Percentiles rank a stretch among this genome's conserved stretches.
Conservation (phyloP, 2,888 invertebrate species). For the Drosophila kuntzei region DNA sequence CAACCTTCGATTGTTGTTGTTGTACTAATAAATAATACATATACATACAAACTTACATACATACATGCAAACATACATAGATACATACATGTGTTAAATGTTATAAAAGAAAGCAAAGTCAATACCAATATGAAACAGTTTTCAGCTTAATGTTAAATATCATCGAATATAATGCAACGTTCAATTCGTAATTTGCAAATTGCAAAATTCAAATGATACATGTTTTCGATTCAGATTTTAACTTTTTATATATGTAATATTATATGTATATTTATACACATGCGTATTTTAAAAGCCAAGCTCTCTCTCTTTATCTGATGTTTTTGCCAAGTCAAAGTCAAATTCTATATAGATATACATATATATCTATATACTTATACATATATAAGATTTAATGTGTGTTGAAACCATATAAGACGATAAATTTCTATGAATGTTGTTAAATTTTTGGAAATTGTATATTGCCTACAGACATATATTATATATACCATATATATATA, state of each 20-base stretch:
- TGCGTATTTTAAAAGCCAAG: slow-evolving; percentile 50
- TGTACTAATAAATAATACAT: slow-evolving; percentile 43
- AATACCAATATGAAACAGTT: slow-evolving; percentile 56
- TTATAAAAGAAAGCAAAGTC: slow-evolving; percentile 62
- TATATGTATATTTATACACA: slow-evolving; percentile 20
- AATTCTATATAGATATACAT: slow-evolving; percentile 39
- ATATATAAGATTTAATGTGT: slow-evolving; percentile 44
- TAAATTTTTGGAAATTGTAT: slow-evolving; percentile 61
- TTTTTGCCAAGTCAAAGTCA: slow-evolving; percentile 64
- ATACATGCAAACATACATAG: slow-evolving; percentile 36
- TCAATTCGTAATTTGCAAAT: slow-evolving; percentile 47
- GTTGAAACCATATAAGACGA: slow-evolving; percentile 48
- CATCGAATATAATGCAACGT: slow-evolving; percentile 34
- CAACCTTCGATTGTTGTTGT: slow-evolving; percentile 59
- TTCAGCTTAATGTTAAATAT: slow-evolving; percentile 64
- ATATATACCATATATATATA: slow-evolving; percentile 20
- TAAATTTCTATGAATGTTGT: slow-evolving; percentile 67
- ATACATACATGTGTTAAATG: slow-evolving; percentile 55
- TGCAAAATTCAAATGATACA: slow-evolving; percentile 33
- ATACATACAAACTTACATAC: slow-evolving; percentile 33
- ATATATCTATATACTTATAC: slow-evolving; percentile 18
- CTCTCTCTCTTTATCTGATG: slow-evolving; percentile 54
- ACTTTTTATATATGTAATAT: slow-evolving; percentile 48
- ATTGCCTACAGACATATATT: slow-evolving; percentile 34
- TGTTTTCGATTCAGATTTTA: slow-evolving; percentile 56